Percentiles rank a stretch among this genome's conserved stretches.
Conservation (phyloP, 2,888 invertebrate species). For the Panorpa germanica region DNA sequence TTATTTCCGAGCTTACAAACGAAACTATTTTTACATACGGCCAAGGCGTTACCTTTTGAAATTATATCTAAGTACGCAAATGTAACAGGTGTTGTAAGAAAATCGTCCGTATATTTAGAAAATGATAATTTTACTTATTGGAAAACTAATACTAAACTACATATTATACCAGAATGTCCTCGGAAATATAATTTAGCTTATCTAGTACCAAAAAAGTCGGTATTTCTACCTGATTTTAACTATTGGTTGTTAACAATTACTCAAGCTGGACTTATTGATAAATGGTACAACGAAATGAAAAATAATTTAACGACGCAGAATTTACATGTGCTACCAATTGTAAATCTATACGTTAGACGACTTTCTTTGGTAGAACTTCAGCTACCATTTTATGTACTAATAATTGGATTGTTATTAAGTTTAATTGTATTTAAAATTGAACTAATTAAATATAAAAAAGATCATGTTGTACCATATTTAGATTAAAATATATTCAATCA, state of each 20-base stretch:
- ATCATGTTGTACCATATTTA: too few species aligned
- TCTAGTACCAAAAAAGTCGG: conserved; percentile 19
- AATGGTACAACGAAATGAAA: conserved; percentile 20
- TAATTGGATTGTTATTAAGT: conserved; percentile 17
- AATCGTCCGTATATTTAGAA: conserved; percentile 17
- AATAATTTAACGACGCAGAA: conserved; percentile 17
- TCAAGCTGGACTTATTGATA: conserved; percentile 19
- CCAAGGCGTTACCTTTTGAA: conserved; percentile 16
- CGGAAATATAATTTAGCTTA: conserved; percentile 22
- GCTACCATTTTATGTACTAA: conserved; percentile 20
- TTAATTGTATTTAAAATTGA: conserved; percentile 12
- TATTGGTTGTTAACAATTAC: conserved; percentile 17
- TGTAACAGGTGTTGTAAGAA: conserved; percentile 20
- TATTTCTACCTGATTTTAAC: conserved; percentile 19
- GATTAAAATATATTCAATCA: too few species aligned
- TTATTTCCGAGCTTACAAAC: conserved; percentile 18
- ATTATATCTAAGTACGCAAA: conserved; percentile 15
- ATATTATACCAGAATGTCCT: conserved; percentile 23
- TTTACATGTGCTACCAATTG: conserved; percentile 14
- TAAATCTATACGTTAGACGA: conserved; percentile 18
- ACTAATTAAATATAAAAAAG: too few species aligned
- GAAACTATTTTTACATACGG: conserved; percentile 15
- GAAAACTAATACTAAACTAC: conserved; percentile 18
- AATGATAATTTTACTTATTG: conserved; percentile 19
- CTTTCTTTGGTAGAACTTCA: conserved; percentile 21